Conservation (phyloP, 2,113 vertebrate genomes). For the Haplotaxodon microlepis region DNA sequence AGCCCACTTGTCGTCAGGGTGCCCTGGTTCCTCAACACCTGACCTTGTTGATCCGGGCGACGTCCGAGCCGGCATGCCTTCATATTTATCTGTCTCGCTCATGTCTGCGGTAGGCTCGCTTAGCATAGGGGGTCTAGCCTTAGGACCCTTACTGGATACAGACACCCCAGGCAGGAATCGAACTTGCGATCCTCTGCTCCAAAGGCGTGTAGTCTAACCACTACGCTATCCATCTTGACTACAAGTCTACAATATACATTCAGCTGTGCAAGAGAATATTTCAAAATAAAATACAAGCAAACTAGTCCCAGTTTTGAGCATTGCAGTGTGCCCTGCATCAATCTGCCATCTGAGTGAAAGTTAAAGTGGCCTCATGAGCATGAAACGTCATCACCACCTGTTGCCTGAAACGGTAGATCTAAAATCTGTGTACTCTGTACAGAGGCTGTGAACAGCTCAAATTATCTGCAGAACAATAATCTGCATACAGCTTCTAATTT, state of each 20-base stretch:
- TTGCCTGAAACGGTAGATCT: neutral
- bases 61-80: too few relatives aligned
- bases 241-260: neutral
- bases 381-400: neutral
- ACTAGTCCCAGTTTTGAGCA: neutral
- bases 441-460: neutral
- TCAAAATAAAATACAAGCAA: neutral
- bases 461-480: neutral
- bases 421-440: neutral
- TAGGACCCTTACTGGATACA: too few relatives aligned
- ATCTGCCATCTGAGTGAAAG: neutral
- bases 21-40: too few relatives aligned
- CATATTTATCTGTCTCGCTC: too few relatives aligned
- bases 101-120: too few relatives aligned
- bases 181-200: too few relatives aligned
- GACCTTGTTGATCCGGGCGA: too few relatives aligned
- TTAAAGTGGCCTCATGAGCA: neutral
- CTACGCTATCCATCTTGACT: too few relatives aligned
- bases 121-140: too few relatives aligned
- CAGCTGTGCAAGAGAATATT: neutral
- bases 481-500: neutral
- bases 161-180: too few relatives aligned
- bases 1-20: too few relatives aligned
- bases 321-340: neutral
- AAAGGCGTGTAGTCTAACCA: too few relatives aligned